Percentiles rank a stretch among this genome's conserved stretches.
These are phyloP conservation scores for Meles meles DNA, from an alignment of 2,113 vertebrate species.

Conservation along the genomic window DNA sequence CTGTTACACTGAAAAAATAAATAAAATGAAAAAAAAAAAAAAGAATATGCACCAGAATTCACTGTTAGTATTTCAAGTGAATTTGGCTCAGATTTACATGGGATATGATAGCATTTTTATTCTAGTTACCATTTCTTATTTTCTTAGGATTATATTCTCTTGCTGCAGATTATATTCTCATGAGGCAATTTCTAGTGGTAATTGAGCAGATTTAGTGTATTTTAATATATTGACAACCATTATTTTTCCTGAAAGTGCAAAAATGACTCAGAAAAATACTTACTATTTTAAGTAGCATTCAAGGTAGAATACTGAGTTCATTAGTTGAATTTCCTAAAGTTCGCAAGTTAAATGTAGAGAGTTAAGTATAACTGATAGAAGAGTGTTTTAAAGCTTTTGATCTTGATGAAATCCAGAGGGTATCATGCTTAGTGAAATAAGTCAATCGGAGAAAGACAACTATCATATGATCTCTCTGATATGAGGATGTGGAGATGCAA, in stretches of 20 bases:
- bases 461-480: too few relatives aligned
- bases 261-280: constrained; percentile 4
- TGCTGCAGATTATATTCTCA: not conserved
- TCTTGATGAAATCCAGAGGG: too few relatives aligned
- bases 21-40: too few relatives aligned
- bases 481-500: too few relatives aligned
- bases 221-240: not conserved
- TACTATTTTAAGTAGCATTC: not conserved
- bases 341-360: not conserved
- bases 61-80: not conserved
- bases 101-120: not conserved
- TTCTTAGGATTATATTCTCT: not conserved
- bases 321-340: not conserved
- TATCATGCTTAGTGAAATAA: too few relatives aligned
- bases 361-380: not conserved
- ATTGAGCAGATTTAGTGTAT: not conserved
- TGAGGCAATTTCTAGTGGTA: not conserved
- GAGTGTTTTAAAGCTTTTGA: not conserved
- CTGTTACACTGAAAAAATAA: too few relatives aligned
- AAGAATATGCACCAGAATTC: not conserved
- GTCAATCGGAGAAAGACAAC: too few relatives aligned
- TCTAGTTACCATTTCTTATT: not conserved
- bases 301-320: not conserved
- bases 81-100: not conserved
- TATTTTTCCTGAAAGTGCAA: not conserved